Conservation (phyloP, 1,140 invertebrate genomes). For the Coptotermes formosanus region DNA sequence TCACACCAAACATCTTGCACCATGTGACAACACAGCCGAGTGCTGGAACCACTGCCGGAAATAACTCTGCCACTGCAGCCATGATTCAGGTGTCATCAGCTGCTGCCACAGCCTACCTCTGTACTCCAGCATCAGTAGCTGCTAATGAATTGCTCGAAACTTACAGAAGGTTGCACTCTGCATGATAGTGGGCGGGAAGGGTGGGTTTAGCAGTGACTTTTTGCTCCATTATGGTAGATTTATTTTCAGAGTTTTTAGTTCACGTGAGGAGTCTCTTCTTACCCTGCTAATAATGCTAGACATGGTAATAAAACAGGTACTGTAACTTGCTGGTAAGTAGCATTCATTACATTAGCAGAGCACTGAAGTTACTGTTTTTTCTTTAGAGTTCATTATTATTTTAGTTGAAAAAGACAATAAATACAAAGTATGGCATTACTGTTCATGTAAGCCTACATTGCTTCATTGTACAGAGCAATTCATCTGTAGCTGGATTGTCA, state of each 20-base stretch:
- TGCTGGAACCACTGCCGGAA: background rate
- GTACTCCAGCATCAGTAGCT: conserved; percentile 27
- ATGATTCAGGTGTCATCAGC: conserved; percentile 30
- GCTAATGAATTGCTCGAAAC: conserved; percentile 35
- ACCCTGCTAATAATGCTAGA: background rate
- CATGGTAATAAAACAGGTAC: too few species aligned
- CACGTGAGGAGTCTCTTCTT: background rate
- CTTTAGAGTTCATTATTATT: background rate
- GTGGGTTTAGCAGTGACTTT: background rate
- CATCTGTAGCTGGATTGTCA: too few species aligned
- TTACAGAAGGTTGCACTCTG: conserved; percentile 35
- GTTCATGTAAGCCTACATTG: background rate
- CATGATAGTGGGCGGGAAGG: conserved; percentile 24
- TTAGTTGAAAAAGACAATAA: background rate
- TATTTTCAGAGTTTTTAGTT: background rate
- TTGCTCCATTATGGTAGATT: background rate
- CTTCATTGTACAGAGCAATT: too few species aligned
- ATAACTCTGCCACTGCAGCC: conserved; percentile 23
- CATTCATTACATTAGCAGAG: too few species aligned
- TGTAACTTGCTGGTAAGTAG: too few species aligned
- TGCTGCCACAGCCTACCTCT: conserved; percentile 34
- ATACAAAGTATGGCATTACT: background rate
- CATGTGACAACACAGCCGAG: conserved; percentile 19
- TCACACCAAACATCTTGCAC: conserved; percentile 32
- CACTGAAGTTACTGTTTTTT: too few species aligned